phyloP scores from a whole-genome alignment of 2,797 vertebrate genomes.

The Eospalax fontanierii region DNA sequence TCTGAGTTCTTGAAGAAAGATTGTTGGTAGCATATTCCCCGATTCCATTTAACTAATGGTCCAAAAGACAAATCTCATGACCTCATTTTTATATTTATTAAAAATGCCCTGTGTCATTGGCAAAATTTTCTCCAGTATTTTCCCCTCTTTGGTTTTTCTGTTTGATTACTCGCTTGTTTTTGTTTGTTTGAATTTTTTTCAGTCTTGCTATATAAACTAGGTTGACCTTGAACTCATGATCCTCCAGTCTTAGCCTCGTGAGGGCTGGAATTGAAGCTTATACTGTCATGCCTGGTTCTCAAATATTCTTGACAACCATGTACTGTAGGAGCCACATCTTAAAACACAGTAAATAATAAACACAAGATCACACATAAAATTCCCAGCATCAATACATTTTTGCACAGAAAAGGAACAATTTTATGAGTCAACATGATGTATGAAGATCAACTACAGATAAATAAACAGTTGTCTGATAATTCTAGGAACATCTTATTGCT shows the following conservation, averaged over 20 bases:
- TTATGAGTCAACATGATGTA: background rate
- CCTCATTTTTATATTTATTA: slow-evolving; percentile 31
- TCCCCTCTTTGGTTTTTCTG: background rate
- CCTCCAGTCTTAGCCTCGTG: no score
- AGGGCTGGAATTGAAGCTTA: background rate
- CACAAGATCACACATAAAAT: background rate
- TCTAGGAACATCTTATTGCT: slow-evolving; percentile 8
- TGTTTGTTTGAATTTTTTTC: background rate
- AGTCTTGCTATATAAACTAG: background rate
- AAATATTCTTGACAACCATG: background rate
- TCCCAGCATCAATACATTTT: background rate
- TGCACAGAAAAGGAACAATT: slow-evolving; percentile 18
- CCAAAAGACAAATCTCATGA: background rate
- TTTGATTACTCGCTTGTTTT: background rate
- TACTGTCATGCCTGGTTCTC: background rate
- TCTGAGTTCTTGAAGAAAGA: slow-evolving; percentile 12
- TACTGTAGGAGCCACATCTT: background rate
- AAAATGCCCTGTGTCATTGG: background rate
- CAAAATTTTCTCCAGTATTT: slow-evolving; percentile 30
- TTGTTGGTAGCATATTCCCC: background rate
- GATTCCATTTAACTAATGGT: background rate
- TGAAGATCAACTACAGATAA: background rate
- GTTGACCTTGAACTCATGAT: background rate
- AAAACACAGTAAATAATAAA: background rate
- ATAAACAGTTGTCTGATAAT: background rate